These are phyloP conservation scores for Hydrophis major DNA, from an alignment of 2,797 vertebrate genomes.

Conservation along the genomic window DNA sequence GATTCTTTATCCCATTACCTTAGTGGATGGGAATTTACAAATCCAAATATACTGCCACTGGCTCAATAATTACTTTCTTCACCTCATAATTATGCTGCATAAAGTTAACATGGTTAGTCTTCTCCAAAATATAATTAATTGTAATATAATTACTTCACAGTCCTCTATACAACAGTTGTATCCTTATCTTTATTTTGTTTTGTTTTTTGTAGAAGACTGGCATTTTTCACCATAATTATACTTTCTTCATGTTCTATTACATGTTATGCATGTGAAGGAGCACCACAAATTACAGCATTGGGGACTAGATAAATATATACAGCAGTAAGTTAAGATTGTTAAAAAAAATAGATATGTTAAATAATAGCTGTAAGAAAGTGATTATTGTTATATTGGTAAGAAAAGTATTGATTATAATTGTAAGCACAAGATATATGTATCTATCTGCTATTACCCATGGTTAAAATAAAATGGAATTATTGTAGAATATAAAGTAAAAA, in stretches of 20 bases:
- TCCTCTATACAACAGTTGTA: background rate
- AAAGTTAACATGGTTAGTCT: background rate
- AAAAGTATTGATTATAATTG: no score
- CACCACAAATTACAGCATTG: background rate
- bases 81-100: background rate
- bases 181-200: background rate
- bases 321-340: no score
- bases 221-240: background rate
- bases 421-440: no score
- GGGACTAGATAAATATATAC: no score
- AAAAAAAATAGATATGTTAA: no score
- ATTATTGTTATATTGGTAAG: no score
- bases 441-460: no score
- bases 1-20: background rate
- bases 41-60: background rate
- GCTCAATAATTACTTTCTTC: background rate
- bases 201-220: background rate
- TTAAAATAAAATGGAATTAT: no score
- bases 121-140: background rate
- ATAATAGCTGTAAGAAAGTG: no score
- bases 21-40: background rate
- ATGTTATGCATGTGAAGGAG: background rate
- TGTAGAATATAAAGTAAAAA: no score
- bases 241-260: background rate
- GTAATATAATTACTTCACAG: background rate